These are phyloP conservation scores for Epinephelus fuscoguttatus DNA, from an alignment of 2,113 vertebrate genomes.

Conservation along the genomic window DNA sequence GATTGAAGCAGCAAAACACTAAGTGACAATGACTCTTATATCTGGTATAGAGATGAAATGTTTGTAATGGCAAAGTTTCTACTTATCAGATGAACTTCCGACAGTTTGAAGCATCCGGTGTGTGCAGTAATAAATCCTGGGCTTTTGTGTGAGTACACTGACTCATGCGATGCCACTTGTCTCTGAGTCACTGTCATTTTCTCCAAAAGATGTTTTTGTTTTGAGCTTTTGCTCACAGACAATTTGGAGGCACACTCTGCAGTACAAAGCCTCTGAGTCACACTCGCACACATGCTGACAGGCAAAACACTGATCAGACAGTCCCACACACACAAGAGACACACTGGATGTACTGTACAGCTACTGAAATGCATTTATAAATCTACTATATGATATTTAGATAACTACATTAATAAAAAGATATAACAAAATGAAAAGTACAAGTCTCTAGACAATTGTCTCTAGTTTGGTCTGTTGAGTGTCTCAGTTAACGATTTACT, in stretches of 20 bases:
- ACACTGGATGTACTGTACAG: neutral
- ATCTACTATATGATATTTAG: neutral
- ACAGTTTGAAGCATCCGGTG: neutral
- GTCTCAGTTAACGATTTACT: conserved; percentile 19
- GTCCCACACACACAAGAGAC: neutral
- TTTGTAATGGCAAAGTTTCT: neutral
- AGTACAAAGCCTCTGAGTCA: conserved; percentile 27
- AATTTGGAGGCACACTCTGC: conserved; percentile 21
- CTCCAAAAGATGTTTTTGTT: conserved; percentile 21
- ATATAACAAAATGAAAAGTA: neutral
- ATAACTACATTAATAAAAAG: neutral
- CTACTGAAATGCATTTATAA: neutral
- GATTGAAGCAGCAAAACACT: conserved; percentile 31
- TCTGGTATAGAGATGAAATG: conserved; percentile 8
- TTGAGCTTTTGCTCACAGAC: conserved; percentile 15
- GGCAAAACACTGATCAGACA: conserved; percentile 5
- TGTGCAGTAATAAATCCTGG: conserved; percentile 28
- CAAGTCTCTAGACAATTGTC: neutral
- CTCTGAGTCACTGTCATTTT: conserved; percentile 23
- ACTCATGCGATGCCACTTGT: conserved; percentile 20
- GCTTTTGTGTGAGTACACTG: conserved; percentile 19
- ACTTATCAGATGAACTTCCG: conserved; percentile 19
- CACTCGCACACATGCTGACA: conserved; percentile 20
- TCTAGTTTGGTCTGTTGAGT: neutral
- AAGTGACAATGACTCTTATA: neutral